Evolutionary conservation across 2,113 vertebrate species (phyloP), one percentile per base, ranked within the genome.

Genomic region (Gambusia affinis): DNA sequence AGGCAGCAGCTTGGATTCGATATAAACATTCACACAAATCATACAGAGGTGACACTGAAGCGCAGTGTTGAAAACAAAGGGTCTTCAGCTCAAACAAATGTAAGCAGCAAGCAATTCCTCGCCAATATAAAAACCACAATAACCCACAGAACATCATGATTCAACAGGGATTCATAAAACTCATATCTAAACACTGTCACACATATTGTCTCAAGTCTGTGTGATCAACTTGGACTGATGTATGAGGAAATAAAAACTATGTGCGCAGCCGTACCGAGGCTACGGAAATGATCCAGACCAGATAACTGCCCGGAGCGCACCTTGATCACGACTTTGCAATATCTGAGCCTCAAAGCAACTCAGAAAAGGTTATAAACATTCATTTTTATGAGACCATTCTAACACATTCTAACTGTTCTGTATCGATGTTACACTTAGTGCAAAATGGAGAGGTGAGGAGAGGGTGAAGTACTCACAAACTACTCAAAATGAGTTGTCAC

Each of bases 361-460:
- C 54, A 60, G 39, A 70, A 24, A 51, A 12, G 37, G 30, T 72
- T 78, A 67, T 75, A 39, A 70, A 70, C 66, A 31, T 60, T 19
- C 60, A 17, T 29, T 72, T 64, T 64, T 35, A 84, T 65, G 57
- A 77, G 22, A 84, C 73, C 51, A 63, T 42, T 10, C 70, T 19
- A 27, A 11, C 2, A 70, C 70, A n/a, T 39, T 74, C 42, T 70
- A 22, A 67, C 47, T 64, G 30, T 67, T 60, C n/a, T 12, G 24
- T 39, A 57, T 70, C 1, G 8, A 78, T 24, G 65, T 14, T 67
- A n/a, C 67, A 37, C 35, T 72, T 47, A 64, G 57, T 44, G 5
- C 17, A 72, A 51, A 35, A 68, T 4, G 15, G 57, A 67, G 57
- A 12, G 29, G 12, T 28, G 28, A 60, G 37, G 39, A 24, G 37